Base-by-base conservation (phyloP, 1,140 invertebrate species). In the Zaprionus kolodkinae region DNA sequence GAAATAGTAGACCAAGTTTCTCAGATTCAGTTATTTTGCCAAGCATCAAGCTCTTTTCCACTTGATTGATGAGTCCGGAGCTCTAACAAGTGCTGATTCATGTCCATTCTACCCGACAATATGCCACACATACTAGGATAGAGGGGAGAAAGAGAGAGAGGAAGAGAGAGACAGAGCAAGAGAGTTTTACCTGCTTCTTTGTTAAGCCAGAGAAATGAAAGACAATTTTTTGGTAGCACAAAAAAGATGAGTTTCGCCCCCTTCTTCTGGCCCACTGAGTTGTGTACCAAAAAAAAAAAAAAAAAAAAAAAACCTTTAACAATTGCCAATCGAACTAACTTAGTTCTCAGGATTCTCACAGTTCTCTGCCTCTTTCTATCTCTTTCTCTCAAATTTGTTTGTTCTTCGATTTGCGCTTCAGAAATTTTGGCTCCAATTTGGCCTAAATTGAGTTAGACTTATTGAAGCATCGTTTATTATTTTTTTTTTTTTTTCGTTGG, bases 31-130 rank as follows among this genome's bases (percentile, higher is more conserved):
- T 30, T 25, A 50, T 60, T 45, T 57, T 48, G 30, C 35, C 35
- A 36, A 17, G 33, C 57, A 60, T 27, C 63, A 60, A 60, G 48
- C 27, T 5, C 3, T 52, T 38, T 72, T 67, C 64, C 70, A 67
- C 35, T 72, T 72, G 63, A 72, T 72, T 67, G 64, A 72, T 72
- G 64, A 66, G 64, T n/a, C 15, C n/a, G 6, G 10, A 15, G 38
- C 48, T 54, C 35, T 55, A 33, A 25, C 48, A 62, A 43, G 11
- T 52, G 66, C 33, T 50, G 56, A 52, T 25, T 68, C 66, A 60
- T 33, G 15, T 56, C 15, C 65, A 27, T 4, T 10, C 4, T 15
- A n/a, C 33, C 33, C 33, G 61, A 63, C 61, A 50, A 63, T 63
- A 63, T 63, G 45, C 30, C 60, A 52, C 35, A 30, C 6, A 30